Evolutionary conservation across 2,888 invertebrate species (phyloP), one percentile per base, ranked within the genome.

Genomic region (Phytoseiulus persimilis): DNA sequence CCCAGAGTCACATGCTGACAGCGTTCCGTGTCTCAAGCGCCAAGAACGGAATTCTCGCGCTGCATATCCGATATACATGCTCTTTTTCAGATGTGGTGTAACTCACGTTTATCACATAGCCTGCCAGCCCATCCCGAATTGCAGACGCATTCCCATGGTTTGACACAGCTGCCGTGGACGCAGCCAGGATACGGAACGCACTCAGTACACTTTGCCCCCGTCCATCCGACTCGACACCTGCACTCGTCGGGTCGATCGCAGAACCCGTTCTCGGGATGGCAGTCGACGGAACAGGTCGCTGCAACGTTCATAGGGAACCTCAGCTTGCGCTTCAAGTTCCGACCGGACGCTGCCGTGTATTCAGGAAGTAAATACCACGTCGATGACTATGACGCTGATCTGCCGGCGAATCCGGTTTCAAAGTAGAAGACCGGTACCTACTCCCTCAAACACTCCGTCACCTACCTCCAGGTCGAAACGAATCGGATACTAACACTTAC

Each of bases 121-220:
- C 97, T 95, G 91, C 97, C 97, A 89, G 96, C 96, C 96, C 96
- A 97, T 90, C 97, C 97, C 0, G 95, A 94, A 91, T 95, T 94
- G 93, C 98, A 98, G 92, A 95, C 94, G 93, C 98, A 98, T 92
- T 97, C 96, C 97, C 97, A 97, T 0, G 97, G 97, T 90, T 95
- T 94, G 90, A 94, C 94, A 93, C 98, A 98, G 90, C 95, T 94
- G 32, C 98, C 98, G 92, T 97, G 95, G 90, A 95, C 94, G 92
- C 97, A 98, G 91, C 97, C 97, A 0, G 97, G 97, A 93, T 97
- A 97, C 0, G 95, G 94, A 92, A 95, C 96, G 91, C 94, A 94
- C 90, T 93, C 92, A 89, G 95, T 94, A 92, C 95, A 95, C 91
- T 94, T 94, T 28, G 93, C 93, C 0, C 97, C 97, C 91, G 95